Percentiles rank a stretch among this genome's conserved stretches.
phyloP scores from a whole-genome alignment of 2,113 vertebrate species.

The Sturnus vulgaris region DNA sequence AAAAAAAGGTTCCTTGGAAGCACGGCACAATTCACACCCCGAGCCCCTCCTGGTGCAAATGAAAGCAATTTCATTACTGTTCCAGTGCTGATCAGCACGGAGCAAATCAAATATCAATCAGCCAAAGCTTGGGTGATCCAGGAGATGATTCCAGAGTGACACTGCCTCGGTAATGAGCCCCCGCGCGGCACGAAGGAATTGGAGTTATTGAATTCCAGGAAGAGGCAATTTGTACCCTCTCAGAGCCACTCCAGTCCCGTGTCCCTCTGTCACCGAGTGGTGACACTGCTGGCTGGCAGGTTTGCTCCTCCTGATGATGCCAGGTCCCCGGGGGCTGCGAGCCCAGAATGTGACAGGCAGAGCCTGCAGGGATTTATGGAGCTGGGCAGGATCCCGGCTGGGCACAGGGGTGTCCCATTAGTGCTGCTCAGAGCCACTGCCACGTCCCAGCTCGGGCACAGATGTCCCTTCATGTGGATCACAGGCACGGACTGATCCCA shows the following conservation, averaged over 20 bases:
- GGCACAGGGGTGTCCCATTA: neutral
- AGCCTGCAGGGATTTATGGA: neutral
- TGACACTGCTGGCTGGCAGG: neutral
- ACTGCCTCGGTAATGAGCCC: neutral
- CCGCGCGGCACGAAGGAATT: neutral
- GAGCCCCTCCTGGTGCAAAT: constrained; percentile 30
- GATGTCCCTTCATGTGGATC: neutral
- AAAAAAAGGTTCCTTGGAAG: constrained; percentile 2
- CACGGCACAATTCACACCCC: neutral
- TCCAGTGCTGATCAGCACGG: neutral
- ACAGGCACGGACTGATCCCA: neutral
- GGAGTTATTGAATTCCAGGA: neutral
- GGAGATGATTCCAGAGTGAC: neutral
- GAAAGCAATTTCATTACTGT: neutral
- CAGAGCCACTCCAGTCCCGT: rapidly evolving
- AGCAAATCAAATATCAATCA: constrained; percentile 2
- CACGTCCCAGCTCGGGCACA: neutral
- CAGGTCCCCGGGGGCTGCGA: neutral
- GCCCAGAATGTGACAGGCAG: neutral
- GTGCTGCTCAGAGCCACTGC: neutral
- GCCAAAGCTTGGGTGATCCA: neutral
- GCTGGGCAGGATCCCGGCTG: neutral
- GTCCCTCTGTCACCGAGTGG: neutral
- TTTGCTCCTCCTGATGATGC: neutral
- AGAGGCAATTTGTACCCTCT: neutral